Base-by-base conservation (phyloP, 2,888 invertebrate species). In the Cataglyphis albicans region DNA sequence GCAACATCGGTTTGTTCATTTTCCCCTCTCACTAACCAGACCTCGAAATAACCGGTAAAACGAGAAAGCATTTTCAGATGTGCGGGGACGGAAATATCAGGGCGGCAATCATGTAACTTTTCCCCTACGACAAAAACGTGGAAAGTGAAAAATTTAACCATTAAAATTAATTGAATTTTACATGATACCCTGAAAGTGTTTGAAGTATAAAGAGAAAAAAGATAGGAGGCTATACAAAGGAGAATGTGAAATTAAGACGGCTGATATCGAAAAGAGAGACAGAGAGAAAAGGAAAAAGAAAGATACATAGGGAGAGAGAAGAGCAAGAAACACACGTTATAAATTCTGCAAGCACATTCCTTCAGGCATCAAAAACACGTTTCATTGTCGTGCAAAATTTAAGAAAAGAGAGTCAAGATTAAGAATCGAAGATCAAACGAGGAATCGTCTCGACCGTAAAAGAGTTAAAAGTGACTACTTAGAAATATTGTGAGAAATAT, bases 31-130 rank as follows among this genome's bases (percentile, higher is more conserved):
- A 12, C 4, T 5, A 25, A 25, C 21, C n/a, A 76, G 67, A 25
- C 15, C 21, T 55, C n/a, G 10, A 78, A 38, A 64, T 25, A 52
- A 78, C 4, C 41, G 21, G 18, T 55, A 65, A 41, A 78, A 67
- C 25, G 9, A 25, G 38, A 38, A 32, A 41, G 6, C 21, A 41
- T 64, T 38, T 38, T 6, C 3, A 38, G 5, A 7, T n/a, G n/a
- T 5, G 18, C 48, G 1, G 10, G n/a, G 5, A 21, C 12, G 25
- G 25, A 41, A 44, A n/a, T n/a, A 9, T 44, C 15, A 32, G 1
- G 1, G 25, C 25, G 1, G 25, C 25, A 25, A 25, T 25, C 25
- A 1, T 25, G 25, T 1, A 25, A 25, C 25, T 25, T 25, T 25
- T 25, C 25, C 25, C 25, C 1, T 1, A 25, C 1, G 25, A 25